Percentiles rank a stretch among this genome's conserved stretches.
Evolutionary conservation across 92 coral and sea anemone species (phyloP).

Genomic region (Porites lobata): DNA sequence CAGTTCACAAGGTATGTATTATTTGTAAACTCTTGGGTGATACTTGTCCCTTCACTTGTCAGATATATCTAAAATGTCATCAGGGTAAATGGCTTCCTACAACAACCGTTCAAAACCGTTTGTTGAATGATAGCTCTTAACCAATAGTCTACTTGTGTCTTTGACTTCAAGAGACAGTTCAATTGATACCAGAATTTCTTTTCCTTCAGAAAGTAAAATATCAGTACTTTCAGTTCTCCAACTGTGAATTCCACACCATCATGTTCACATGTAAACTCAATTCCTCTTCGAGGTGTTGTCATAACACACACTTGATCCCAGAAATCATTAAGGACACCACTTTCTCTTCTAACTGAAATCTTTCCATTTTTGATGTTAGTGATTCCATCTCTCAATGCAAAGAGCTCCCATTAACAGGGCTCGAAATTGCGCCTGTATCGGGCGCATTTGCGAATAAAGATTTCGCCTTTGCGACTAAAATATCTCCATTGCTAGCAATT

Average conservation of each 20-base stretch:
- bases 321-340: not conserved
- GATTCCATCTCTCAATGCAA: too few relatives aligned
- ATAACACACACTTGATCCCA: not conserved
- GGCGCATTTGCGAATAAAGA: too few relatives aligned
- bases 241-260: not conserved
- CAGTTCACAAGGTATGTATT: too few relatives aligned
- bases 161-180: conserved; percentile 1
- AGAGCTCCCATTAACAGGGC: too few relatives aligned
- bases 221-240: not conserved
- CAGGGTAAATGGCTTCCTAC: not conserved
- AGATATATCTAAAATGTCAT: too few relatives aligned
- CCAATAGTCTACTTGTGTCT: conserved; percentile 1
- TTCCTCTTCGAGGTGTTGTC: not conserved
- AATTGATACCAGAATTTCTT: conserved; percentile 9
- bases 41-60: too few relatives aligned
- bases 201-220: not conserved
- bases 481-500: too few relatives aligned
- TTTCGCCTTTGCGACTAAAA: too few relatives aligned
- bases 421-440: too few relatives aligned
- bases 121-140: not conserved
- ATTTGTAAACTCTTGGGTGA: too few relatives aligned
- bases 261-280: conserved; percentile 5
- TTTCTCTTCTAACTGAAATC: not conserved
- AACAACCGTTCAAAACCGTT: not conserved
- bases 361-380: not conserved